Conservation (phyloP, 2,888 invertebrate species). For the Nematopogon swammerdamellus region DNA sequence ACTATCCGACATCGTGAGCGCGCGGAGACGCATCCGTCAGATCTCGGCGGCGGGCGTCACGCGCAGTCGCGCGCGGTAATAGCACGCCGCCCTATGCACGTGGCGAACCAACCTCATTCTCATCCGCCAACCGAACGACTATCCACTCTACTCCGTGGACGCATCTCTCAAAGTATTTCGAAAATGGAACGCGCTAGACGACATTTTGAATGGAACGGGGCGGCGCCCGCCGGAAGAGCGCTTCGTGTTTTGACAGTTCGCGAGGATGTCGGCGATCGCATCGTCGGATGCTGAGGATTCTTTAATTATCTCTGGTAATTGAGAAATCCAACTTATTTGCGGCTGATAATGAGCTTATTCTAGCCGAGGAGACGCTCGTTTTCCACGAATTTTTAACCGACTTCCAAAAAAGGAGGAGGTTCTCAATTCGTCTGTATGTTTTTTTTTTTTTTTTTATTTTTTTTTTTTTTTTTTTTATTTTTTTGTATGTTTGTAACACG, state of each 20-base stretch:
- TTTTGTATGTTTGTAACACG: too few species aligned
- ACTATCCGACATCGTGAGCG: slow-evolving; percentile 20
- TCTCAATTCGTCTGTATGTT: too few species aligned
- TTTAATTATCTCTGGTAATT: not conserved
- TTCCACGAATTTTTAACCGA: not conserved
- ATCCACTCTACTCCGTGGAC: slow-evolving; percentile 1
- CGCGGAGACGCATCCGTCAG: slow-evolving; percentile 25
- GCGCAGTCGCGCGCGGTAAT: slow-evolving; percentile 28
- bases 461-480: too few species aligned
- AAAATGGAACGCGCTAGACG: not conserved
- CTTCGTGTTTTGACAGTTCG: not conserved
- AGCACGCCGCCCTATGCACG: slow-evolving; percentile 31
- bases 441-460: too few species aligned
- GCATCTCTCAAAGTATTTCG: not conserved
- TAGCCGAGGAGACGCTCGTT: not conserved
- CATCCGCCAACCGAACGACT: slow-evolving; percentile 7
- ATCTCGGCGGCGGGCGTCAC: slow-evolving; percentile 52
- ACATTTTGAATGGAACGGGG: not conserved
- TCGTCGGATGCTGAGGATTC: not conserved
- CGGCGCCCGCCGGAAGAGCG: not conserved
- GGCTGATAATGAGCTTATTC: not conserved
- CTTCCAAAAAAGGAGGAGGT: too few species aligned
- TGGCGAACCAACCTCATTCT: not conserved
- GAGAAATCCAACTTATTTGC: not conserved
- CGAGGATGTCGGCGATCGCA: not conserved